Conservation (phyloP, 2,113 vertebrate species). For the Rutilus rutilus region DNA sequence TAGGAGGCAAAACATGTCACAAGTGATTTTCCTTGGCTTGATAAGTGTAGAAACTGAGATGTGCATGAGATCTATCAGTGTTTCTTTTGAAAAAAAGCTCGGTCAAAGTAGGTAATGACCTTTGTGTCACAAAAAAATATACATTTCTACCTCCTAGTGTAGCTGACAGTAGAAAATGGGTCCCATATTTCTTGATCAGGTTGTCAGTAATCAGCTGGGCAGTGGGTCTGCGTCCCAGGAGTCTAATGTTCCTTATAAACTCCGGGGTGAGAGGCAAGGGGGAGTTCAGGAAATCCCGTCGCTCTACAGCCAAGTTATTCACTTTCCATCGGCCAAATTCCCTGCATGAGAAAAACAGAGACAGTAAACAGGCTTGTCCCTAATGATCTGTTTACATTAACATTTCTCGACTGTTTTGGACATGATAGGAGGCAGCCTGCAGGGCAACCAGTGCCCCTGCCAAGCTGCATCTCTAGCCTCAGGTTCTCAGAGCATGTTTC, state of each 20-base stretch:
- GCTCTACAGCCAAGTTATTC: conserved; percentile 93
- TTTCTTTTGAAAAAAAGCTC: conserved; percentile 31
- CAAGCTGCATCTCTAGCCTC: conserved; percentile 51
- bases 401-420: conserved; percentile 2
- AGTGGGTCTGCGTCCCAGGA: conserved; percentile 90
- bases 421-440: conserved; percentile 12
- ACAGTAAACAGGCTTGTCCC: conserved; percentile 37
- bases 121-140: conserved; percentile 10
- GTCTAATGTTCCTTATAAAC: conserved; percentile 92
- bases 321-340: conserved; percentile 99
- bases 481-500: conserved; percentile 37
- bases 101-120: background rate
- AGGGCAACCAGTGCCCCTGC: conserved; percentile 13
- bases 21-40: conserved; percentile 35
- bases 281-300: conserved; percentile 91
- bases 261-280: conserved; percentile 91
- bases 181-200: conserved; percentile 98
- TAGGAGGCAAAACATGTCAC: conserved; percentile 31
- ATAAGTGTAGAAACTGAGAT: background rate
- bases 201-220: conserved; percentile 94
- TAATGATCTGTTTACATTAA: conserved; percentile 51
- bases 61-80: conserved; percentile 5
- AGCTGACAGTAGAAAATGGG: conserved; percentile 93
- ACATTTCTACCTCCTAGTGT: conserved; percentile 90
- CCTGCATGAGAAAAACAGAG: conserved; percentile 74